Percentiles rank a stretch among this genome's conserved stretches.
Evolutionary conservation across 2,888 invertebrate genomes (phyloP).

Genomic region (Acrobasis consociella): DNA sequence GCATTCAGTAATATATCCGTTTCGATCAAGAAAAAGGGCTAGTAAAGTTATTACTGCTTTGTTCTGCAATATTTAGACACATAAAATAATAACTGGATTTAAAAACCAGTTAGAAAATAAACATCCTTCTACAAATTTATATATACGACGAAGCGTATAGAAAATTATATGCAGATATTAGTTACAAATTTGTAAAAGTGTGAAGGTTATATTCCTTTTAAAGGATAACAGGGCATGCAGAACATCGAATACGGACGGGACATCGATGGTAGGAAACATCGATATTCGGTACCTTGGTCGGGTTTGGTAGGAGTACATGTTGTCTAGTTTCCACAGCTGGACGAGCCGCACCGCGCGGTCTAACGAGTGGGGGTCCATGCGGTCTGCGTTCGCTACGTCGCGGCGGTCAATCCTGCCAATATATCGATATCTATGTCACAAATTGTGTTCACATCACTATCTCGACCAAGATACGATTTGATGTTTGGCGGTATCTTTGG

Average conservation of each 20-base stretch:
- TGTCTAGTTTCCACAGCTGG: constrained; percentile 82
- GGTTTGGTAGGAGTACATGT: constrained; percentile 82
- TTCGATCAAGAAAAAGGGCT: too few relatives aligned
- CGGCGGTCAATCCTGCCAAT: constrained; percentile 81
- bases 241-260: constrained; percentile 42
- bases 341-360: constrained; percentile 81
- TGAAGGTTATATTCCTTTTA: not conserved
- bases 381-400: constrained; percentile 68
- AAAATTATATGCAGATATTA: not conserved
- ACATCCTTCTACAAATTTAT: too few relatives aligned
- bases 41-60: too few relatives aligned
- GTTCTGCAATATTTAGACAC: too few relatives aligned
- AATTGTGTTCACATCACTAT: constrained; percentile 56
- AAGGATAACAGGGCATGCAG: constrained; percentile 39
- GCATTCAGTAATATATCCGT: too few relatives aligned
- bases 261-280: constrained; percentile 62
- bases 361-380: constrained; percentile 77
- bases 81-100: too few relatives aligned
- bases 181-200: not conserved
- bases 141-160: not conserved
- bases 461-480: constrained; percentile 67
- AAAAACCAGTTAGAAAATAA: too few relatives aligned
- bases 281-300: constrained; percentile 83
- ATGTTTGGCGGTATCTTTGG: not conserved
- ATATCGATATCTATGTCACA: constrained; percentile 71